Evolutionary conservation across 2,797 vertebrate genomes (phyloP).

Genomic region (Alexandromys oeconomus): DNA sequence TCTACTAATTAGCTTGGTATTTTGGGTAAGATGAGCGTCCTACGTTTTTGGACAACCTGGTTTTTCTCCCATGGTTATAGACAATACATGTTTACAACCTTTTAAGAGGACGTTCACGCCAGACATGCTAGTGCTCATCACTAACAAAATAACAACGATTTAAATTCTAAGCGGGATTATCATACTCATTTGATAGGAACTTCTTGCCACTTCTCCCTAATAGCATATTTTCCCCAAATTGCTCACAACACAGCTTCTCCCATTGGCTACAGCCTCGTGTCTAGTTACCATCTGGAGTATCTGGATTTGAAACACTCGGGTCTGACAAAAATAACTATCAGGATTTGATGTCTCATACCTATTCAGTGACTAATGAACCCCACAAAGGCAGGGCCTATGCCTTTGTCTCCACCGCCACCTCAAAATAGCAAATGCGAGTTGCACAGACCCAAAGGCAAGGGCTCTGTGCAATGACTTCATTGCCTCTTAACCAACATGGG

Average conservation of each 20-base stretch:
- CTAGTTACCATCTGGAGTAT: conserved; percentile 64
- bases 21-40: background rate
- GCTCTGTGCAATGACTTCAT: background rate
- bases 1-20: background rate
- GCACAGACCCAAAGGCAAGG: background rate
- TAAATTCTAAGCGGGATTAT: conserved; percentile 2
- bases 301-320: conserved; percentile 27
- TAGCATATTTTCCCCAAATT: conserved; percentile 52
- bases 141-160: background rate
- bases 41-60: background rate
- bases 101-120: background rate
- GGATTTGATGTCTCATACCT: background rate
- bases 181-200: conserved; percentile 23
- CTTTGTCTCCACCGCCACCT: background rate
- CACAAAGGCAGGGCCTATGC: conserved; percentile 42
- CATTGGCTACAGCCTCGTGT: conserved; percentile 39
- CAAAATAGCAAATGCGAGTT: background rate
- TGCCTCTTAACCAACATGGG: background rate
- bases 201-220: conserved; percentile 41
- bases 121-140: background rate
- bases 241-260: conserved; percentile 65
- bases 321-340: conserved; percentile 62
- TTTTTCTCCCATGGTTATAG: background rate
- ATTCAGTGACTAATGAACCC: conserved; percentile 1
- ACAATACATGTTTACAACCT: background rate